Evolutionary conservation across 2,113 vertebrate species (phyloP).

Genomic region (Anguilla rostrata): DNA sequence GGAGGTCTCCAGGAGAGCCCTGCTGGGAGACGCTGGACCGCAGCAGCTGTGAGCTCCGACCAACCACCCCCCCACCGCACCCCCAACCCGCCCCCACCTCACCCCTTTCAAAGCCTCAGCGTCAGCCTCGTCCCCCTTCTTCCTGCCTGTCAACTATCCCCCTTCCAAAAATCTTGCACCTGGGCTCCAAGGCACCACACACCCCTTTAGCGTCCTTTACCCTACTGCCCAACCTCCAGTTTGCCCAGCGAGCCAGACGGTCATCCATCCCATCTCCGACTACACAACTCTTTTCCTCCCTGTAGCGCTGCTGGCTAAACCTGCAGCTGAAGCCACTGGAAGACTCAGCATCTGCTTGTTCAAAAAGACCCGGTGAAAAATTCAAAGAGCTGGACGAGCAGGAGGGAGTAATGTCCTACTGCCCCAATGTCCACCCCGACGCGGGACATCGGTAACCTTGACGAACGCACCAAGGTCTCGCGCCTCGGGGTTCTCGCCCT

Average conservation of each 20-base stretch:
- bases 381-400: not conserved
- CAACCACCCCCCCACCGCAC: constrained; percentile 41
- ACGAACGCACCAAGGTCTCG: not conserved
- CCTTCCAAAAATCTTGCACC: not conserved
- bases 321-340: not conserved
- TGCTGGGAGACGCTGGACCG: constrained; percentile 58
- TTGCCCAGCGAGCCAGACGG: not conserved
- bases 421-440: not conserved
- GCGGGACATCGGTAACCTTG: constrained; percentile 24
- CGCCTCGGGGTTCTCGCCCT: not conserved
- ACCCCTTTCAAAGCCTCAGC: constrained; percentile 59
- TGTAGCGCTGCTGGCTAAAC: not conserved
- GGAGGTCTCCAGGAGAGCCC: constrained; percentile 51
- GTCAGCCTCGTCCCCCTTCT: constrained; percentile 49
- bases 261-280: not conserved
- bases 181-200: constrained; percentile 51
- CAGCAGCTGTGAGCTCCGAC: constrained; percentile 67
- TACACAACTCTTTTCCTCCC: not conserved
- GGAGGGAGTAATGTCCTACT: not conserved
- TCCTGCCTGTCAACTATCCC: constrained; percentile 60
- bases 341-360: not conserved
- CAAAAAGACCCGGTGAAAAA: not conserved
- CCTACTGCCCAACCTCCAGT: not conserved
- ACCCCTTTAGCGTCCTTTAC: constrained; percentile 40
- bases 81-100: constrained; percentile 4